Conservation (phyloP, 2,888 invertebrate species). For the Watsonalla binaria region DNA sequence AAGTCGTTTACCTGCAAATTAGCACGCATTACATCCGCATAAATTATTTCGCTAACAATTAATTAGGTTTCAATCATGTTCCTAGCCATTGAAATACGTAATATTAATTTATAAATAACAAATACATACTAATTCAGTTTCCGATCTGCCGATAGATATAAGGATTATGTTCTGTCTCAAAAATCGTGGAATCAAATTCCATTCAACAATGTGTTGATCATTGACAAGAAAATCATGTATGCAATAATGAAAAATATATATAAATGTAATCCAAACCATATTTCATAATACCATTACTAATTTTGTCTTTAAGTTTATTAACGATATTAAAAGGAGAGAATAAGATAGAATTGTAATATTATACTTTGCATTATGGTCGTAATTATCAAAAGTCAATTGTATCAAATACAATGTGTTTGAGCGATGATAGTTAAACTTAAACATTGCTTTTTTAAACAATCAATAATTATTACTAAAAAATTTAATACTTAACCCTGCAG, state of each 20-base stretch:
- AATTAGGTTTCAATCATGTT: slow-evolving; percentile 44
- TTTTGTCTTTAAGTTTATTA: slow-evolving; percentile 61
- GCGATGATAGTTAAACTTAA: slow-evolving; percentile 46
- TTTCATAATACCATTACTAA: slow-evolving; percentile 7
- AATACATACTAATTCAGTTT: slow-evolving; percentile 19
- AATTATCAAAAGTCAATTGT: slow-evolving; percentile 66
- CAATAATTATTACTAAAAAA: slow-evolving; percentile 27
- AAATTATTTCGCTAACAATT: slow-evolving; percentile 9
- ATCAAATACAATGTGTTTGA: slow-evolving; percentile 65
- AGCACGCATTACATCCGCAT: slow-evolving; percentile 1
- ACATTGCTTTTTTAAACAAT: slow-evolving; percentile 49
- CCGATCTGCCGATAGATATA: slow-evolving; percentile 27
- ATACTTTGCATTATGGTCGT: slow-evolving; percentile 60
- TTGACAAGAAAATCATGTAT: not conserved
- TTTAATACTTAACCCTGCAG: slow-evolving; percentile 41
- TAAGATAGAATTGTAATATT: slow-evolving; percentile 71
- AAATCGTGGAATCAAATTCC: slow-evolving; percentile 59
- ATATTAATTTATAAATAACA: slow-evolving; percentile 46
- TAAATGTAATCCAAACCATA: not conserved
- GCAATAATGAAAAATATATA: not conserved
- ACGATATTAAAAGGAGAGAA: slow-evolving; percentile 71
- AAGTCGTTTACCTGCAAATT: slow-evolving; percentile 4
- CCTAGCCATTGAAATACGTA: slow-evolving; percentile 50
- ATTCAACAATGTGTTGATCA: slow-evolving; percentile 12
- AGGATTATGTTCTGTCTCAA: slow-evolving; percentile 24